phyloP scores from a whole-genome alignment of 2,888 invertebrate species.

The Baccha elongata region DNA sequence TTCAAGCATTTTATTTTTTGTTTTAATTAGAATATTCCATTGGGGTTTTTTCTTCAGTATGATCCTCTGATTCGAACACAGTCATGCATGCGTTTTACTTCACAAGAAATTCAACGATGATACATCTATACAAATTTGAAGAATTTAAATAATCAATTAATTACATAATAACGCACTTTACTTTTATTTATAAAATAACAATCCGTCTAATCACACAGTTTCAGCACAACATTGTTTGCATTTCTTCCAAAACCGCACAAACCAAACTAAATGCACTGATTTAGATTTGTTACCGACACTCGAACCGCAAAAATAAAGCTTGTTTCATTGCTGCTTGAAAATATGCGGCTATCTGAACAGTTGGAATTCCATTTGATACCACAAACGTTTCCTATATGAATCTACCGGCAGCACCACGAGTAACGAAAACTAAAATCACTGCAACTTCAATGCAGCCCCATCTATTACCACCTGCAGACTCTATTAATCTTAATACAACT shows the following conservation, averaged over 20 bases:
- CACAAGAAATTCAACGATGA: too few relatives aligned
- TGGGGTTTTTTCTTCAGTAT: too few relatives aligned
- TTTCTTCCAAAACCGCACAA: not conserved
- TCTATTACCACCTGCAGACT: conserved; percentile 65
- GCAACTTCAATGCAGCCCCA: conserved; percentile 23
- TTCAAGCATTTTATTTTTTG: too few relatives aligned
- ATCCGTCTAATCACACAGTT: not conserved
- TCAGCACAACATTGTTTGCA: not conserved
- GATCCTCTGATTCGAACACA: too few relatives aligned
- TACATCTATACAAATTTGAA: too few relatives aligned
- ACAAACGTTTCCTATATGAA: conserved; percentile 2
- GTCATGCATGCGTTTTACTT: too few relatives aligned
- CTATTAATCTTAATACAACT: conserved; percentile 66
- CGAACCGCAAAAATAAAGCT: conserved; percentile 5
- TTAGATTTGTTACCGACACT: conserved; percentile 28
- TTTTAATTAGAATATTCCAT: too few relatives aligned
- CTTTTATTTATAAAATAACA: not conserved
- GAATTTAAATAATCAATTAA: not conserved
- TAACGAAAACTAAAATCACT: not conserved
- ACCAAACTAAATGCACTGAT: conserved; percentile 9
- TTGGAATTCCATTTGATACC: conserved; percentile 31
- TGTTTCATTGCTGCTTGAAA: conserved; percentile 39
- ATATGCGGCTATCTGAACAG: conserved; percentile 10
- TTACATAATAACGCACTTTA: not conserved
- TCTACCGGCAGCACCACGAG: conserved; percentile 1